phyloP scores from a whole-genome alignment of 2,888 invertebrate genomes.

The Scaptomyza reducta region DNA sequence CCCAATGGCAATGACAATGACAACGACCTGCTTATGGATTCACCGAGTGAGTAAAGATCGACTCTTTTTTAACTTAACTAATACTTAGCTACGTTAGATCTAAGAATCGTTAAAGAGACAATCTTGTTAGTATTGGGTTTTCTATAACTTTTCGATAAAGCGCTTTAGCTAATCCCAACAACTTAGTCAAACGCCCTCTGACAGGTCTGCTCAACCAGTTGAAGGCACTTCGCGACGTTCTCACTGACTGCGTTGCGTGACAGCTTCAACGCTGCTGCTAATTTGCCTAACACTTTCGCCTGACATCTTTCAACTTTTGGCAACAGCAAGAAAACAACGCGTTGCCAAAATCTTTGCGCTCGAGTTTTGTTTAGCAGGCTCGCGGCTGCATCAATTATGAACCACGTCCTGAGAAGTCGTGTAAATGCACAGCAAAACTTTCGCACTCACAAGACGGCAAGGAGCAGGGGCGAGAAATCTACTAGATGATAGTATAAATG shows the following conservation, averaged over 20 bases:
- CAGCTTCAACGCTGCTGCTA: conserved; percentile 64
- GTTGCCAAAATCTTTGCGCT: conserved; percentile 46
- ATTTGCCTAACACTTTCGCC: conserved; percentile 71
- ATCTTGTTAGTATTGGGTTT: no score
- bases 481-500: conserved; percentile 5
- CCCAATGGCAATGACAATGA: conserved; percentile 87
- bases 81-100: conserved; percentile 13
- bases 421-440: conserved; percentile 70
- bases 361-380: conserved; percentile 57
- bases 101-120: no score
- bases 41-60: conserved; percentile 90
- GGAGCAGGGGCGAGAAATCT: background rate
- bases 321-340: conserved; percentile 16
- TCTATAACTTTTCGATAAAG: background rate
- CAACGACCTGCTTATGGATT: conserved; percentile 90
- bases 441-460: conserved; percentile 34
- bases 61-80: conserved; percentile 51
- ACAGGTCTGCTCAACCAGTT: conserved; percentile 14
- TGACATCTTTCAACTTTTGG: conserved; percentile 68
- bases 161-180: conserved; percentile 28
- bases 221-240: background rate
- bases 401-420: conserved; percentile 58
- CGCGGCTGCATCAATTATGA: conserved; percentile 75
- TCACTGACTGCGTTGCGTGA: conserved; percentile 58
- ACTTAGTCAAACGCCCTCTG: conserved; percentile 28